Conservation (phyloP, 2,113 vertebrate species). For the Zapornia atra region DNA sequence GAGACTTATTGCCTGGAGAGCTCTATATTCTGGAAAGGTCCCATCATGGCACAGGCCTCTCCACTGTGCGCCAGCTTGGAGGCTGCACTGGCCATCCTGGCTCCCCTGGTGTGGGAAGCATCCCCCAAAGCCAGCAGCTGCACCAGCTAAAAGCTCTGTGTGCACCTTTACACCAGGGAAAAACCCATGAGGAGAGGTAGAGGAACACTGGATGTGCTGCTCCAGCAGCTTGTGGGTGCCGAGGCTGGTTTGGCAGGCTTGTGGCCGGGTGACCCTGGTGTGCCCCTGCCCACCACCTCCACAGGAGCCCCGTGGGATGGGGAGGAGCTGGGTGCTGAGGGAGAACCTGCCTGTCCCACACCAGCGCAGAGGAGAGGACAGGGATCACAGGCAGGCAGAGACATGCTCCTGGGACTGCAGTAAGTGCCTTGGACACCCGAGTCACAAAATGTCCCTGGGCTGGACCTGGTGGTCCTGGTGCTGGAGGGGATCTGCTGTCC, state of each 20-base stretch:
- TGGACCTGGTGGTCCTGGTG: not conserved
- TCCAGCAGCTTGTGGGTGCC: not conserved
- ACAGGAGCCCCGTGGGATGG: accelerated
- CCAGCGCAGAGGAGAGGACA: accelerated
- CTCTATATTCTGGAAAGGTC: not conserved
- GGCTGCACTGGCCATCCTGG: not conserved
- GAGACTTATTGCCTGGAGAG: not conserved
- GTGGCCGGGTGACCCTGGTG: not conserved
- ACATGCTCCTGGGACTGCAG: too few relatives aligned
- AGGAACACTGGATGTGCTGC: not conserved
- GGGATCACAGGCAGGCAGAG: not conserved
- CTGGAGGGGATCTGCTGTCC: not conserved
- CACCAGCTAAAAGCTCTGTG: not conserved
- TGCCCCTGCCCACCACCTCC: not conserved
- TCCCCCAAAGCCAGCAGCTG: not conserved
- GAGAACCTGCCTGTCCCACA: not conserved
- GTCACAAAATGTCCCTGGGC: not conserved
- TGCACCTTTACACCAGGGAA: not conserved
- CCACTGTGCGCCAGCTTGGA: accelerated
- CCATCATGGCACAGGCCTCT: not conserved
- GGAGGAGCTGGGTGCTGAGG: not conserved
- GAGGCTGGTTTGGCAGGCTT: not conserved
- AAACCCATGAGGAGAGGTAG: not conserved
- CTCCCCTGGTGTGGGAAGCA: not conserved
- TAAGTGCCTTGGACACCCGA: not conserved